Conservation (phyloP, 2,113 vertebrate species). For the Xenopus borealis region DNA sequence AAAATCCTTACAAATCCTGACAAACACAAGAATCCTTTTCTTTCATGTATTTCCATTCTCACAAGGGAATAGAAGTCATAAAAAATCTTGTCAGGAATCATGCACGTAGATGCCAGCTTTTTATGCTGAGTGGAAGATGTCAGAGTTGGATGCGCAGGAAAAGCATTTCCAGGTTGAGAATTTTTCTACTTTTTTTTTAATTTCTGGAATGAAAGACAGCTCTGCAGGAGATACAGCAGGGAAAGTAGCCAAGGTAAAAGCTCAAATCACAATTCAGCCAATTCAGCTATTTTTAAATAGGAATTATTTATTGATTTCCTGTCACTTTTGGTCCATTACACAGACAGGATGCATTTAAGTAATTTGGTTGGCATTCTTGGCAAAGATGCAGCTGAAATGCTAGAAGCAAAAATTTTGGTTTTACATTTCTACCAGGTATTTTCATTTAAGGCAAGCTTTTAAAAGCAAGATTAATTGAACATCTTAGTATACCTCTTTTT, state of each 20-base stretch:
- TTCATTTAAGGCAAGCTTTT: too few relatives aligned
- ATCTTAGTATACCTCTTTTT: too few relatives aligned
- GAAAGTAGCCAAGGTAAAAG: too few relatives aligned
- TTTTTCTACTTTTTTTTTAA: not conserved
- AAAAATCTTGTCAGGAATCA: constrained; percentile 2
- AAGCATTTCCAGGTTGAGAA: not conserved
- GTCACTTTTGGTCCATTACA: constrained; percentile 48
- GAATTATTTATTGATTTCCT: constrained; percentile 54
- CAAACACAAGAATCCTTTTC: not conserved
- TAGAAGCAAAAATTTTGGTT: not conserved
- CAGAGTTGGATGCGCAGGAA: constrained; percentile 3
- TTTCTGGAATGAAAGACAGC: constrained; percentile 15
- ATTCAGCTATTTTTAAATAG: constrained; percentile 39
- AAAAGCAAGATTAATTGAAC: too few relatives aligned
- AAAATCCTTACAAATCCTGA: constrained; percentile 7
- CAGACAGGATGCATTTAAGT: constrained; percentile 50
- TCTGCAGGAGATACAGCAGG: not conserved
- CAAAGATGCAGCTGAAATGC: constrained; percentile 14
- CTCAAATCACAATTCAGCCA: too few relatives aligned
- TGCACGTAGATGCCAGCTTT: not conserved
- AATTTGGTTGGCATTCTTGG: constrained; percentile 31
- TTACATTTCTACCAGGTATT: not conserved
- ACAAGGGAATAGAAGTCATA: not conserved
- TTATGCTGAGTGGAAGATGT: not conserved
- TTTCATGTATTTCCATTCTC: not conserved